These are phyloP conservation scores for Erebia aethiops DNA, from an alignment of 2,888 invertebrate species.

Conservation along the genomic window DNA sequence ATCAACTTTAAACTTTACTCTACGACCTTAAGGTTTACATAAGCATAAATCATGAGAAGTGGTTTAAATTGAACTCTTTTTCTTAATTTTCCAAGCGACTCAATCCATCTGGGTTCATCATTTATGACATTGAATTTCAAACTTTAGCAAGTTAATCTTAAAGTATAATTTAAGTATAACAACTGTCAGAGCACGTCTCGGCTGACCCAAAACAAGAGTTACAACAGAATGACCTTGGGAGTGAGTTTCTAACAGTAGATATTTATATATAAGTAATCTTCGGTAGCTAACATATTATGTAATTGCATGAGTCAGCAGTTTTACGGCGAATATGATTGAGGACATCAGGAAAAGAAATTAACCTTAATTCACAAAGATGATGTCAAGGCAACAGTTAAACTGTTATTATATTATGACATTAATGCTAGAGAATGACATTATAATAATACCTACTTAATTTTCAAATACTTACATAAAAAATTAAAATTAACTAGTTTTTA, in stretches of 20 bases:
- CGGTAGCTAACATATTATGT: constrained; percentile 39
- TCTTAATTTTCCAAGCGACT: background rate
- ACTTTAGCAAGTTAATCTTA: background rate
- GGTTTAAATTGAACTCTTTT: background rate
- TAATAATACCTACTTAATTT: no score
- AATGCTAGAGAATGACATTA: no score
- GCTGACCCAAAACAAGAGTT: constrained; percentile 26
- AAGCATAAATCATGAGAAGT: no score
- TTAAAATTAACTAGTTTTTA: no score
- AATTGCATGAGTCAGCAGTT: constrained; percentile 26
- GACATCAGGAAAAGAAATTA: constrained; percentile 11
- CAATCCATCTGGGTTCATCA: constrained; percentile 1
- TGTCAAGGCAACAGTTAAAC: background rate
- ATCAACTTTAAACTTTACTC: background rate
- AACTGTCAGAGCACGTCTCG: constrained; percentile 4
- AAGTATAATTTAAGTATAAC: background rate
- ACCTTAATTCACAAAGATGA: background rate
- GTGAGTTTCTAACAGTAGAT: constrained; percentile 41
- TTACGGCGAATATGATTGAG: constrained; percentile 2
- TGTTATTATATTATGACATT: no score
- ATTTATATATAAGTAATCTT: constrained; percentile 35
- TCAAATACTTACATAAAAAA: no score
- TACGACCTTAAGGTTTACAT: no score
- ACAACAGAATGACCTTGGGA: constrained; percentile 32
- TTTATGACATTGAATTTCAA: background rate